Percentiles rank a stretch among this genome's conserved stretches.
phyloP scores from a whole-genome alignment of 2,113 vertebrate genomes.

The Pseudorasbora parva region DNA sequence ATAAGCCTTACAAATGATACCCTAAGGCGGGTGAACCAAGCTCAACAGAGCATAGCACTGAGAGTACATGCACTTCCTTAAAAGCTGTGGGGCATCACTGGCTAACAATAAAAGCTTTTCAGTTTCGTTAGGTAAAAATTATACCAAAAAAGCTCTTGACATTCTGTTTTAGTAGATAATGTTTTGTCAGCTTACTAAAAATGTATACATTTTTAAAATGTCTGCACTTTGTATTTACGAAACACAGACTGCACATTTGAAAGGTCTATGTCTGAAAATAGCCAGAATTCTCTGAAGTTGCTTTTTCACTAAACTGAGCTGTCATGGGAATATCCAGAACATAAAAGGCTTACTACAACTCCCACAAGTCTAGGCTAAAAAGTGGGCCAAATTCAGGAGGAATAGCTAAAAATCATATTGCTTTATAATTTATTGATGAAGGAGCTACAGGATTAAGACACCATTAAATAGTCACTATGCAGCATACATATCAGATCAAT shows the following conservation, averaged over 20 bases:
- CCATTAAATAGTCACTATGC: not conserved
- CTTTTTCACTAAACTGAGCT: conserved; percentile 17
- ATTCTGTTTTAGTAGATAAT: not conserved
- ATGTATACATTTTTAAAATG: not conserved
- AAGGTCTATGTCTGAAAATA: conserved; percentile 2
- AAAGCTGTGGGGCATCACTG: conserved; percentile 17
- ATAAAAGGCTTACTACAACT: conserved; percentile 32
- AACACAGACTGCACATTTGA: not conserved
- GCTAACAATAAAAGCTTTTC: conserved; percentile 10
- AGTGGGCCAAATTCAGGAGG: conserved; percentile 16
- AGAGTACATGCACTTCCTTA: conserved; percentile 10
- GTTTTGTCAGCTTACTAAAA: not conserved
- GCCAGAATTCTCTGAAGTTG: not conserved
- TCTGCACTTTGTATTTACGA: not conserved
- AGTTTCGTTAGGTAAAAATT: not conserved
- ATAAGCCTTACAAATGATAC: conserved; percentile 55
- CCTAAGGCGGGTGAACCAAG: conserved; percentile 41
- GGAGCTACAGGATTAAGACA: conserved; percentile 5
- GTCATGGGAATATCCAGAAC: conserved; percentile 33
- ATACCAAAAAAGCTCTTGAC: not conserved
- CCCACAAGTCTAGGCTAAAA: conserved; percentile 28
- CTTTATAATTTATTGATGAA: conserved; percentile 25
- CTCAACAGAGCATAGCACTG: conserved; percentile 35
- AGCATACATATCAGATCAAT: not conserved
- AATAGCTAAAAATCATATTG: conserved; percentile 29